Evolutionary conservation across 2,113 vertebrate species (phyloP).

Genomic region (Gopherus evgoodei): DNA sequence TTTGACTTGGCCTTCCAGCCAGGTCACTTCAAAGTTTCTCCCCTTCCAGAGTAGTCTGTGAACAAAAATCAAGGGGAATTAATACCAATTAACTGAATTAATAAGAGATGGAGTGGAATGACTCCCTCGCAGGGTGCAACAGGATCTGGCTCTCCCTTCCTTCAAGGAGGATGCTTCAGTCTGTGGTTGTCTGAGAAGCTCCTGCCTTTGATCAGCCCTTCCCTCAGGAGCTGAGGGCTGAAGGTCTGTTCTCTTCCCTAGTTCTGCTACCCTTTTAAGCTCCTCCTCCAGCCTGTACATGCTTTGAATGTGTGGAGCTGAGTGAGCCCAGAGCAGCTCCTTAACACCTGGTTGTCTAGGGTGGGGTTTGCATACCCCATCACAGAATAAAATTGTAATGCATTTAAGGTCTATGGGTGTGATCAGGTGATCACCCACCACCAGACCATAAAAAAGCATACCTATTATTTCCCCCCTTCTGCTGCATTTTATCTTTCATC

Average conservation of each 20-base stretch:
- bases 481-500: conserved; percentile 63
- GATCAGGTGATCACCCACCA: conserved; percentile 38
- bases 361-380: not conserved
- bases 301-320: not conserved
- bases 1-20: not conserved
- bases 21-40: not conserved
- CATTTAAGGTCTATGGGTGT: not conserved
- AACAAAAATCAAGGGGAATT: not conserved
- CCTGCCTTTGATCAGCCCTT: not conserved
- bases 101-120: not conserved
- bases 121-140: not conserved
- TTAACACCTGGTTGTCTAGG: not conserved
- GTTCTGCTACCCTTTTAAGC: not conserved
- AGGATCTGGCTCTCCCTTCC: not conserved
- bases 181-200: not conserved
- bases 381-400: not conserved
- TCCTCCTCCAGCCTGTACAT: not conserved
- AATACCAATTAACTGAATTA: not conserved
- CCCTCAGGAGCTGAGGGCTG: not conserved
- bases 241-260: not conserved
- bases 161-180: not conserved
- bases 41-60: not conserved
- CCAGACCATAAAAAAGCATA: conserved; percentile 22
- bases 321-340: not conserved
- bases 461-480: conserved; percentile 52